Percentiles rank a stretch among this genome's conserved stretches.
Conservation (phyloP, 2,888 invertebrate genomes). For the Augiades crinisus region DNA sequence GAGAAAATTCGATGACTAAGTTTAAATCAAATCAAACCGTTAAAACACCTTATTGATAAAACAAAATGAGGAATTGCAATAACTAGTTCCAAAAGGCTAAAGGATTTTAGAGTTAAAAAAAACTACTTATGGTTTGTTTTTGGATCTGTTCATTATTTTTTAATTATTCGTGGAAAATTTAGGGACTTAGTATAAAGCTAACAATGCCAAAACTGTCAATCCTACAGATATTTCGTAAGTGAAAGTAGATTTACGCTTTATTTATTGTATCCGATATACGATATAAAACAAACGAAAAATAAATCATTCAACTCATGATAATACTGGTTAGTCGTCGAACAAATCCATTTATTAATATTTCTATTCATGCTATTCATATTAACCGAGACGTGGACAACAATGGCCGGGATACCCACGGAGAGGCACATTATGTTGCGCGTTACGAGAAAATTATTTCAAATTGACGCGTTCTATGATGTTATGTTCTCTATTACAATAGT, state of each 20-base stretch:
- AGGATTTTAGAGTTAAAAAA: no score
- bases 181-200: no score
- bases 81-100: no score
- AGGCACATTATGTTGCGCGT: constrained; percentile 34
- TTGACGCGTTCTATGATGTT: constrained; percentile 44
- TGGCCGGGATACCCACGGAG: constrained; percentile 23
- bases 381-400: constrained; percentile 19
- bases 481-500: constrained; percentile 39
- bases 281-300: constrained; percentile 19
- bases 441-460: constrained; percentile 64
- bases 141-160: no score
- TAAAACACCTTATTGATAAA: no score
- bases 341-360: constrained; percentile 37
- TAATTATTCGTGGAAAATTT: no score
- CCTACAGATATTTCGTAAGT: constrained; percentile 1
- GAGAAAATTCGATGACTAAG: no score
- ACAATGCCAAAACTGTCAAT: background rate
- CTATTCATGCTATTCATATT: constrained; percentile 30
- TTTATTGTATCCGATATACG: constrained; percentile 2
- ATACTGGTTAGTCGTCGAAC: constrained; percentile 29
- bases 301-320: constrained; percentile 11
- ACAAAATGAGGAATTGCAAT: no score
- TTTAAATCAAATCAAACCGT: no score
- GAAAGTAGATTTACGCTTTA: constrained; percentile 9
- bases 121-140: no score